These are phyloP conservation scores for Tympanuchus pallidicinctus DNA, from an alignment of 2,113 vertebrate species.

Conservation along the genomic window DNA sequence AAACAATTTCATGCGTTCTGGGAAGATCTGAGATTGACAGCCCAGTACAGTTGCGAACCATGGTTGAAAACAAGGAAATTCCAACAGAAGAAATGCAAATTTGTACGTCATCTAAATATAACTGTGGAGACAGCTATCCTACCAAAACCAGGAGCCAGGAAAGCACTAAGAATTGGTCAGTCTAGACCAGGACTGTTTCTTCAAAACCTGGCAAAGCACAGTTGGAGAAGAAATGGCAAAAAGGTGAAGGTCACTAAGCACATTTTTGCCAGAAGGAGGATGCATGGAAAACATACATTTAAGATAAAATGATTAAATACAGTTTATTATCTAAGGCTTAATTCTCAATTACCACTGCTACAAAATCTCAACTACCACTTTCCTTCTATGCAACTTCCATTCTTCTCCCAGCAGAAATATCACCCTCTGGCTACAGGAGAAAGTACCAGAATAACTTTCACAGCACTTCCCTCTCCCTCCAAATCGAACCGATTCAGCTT, in stretches of 20 bases:
- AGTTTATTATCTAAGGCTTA: background rate
- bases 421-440: background rate
- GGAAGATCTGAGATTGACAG: constrained; percentile 4
- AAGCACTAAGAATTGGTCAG: background rate
- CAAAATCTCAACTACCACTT: background rate
- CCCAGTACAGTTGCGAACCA: background rate
- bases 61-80: constrained; percentile 15
- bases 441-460: background rate
- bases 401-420: background rate
- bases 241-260: background rate
- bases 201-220: background rate
- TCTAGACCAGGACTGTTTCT: background rate
- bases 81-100: background rate
- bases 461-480: background rate
- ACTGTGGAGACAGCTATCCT: background rate
- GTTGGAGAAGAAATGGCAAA: background rate
- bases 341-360: background rate
- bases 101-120: background rate
- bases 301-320: background rate
- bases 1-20: background rate
- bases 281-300: background rate
- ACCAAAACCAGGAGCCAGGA: background rate
- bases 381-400: background rate
- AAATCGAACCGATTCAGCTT: background rate
- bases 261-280: background rate